phyloP scores from a whole-genome alignment of 2,113 vertebrate species.

The Dissostichus mawsoni region DNA sequence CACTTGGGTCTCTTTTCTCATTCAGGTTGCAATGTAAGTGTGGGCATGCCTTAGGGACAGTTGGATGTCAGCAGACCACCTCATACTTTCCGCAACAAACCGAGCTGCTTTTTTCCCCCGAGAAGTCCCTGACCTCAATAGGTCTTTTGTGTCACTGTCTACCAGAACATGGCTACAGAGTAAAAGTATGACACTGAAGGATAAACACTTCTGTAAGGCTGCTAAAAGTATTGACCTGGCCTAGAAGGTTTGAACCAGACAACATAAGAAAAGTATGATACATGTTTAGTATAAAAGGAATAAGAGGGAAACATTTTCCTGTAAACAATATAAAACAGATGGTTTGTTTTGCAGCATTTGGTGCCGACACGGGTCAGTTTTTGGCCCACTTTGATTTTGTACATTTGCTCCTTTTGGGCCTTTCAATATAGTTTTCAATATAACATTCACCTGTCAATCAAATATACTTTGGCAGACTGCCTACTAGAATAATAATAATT shows the following conservation, averaged over 20 bases:
- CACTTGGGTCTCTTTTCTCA: slow-evolving; percentile 14
- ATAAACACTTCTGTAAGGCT: neutral
- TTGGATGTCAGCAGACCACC: slow-evolving; percentile 8
- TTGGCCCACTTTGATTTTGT: neutral
- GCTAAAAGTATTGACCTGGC: neutral
- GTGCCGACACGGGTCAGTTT: neutral
- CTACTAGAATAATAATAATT: neutral
- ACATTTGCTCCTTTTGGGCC: neutral
- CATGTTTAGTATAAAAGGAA: neutral
- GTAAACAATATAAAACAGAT: neutral
- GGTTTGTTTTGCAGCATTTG: neutral
- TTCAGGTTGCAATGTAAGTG: slow-evolving; percentile 9
- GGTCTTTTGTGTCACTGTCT: neutral
- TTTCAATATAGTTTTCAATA: neutral
- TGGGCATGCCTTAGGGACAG: slow-evolving; percentile 28
- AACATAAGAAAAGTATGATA: neutral
- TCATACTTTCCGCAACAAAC: slow-evolving; percentile 13
- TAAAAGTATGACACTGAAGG: neutral
- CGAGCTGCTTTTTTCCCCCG: slow-evolving; percentile 9
- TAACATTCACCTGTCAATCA: neutral
- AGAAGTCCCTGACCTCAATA: slow-evolving; percentile 8
- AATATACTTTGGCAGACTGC: neutral
- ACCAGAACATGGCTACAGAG: neutral
- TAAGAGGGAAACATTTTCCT: too few relatives aligned
- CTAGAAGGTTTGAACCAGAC: neutral